These are phyloP conservation scores for Apodemus sylvaticus DNA, from an alignment of 2,113 vertebrate genomes.

Conservation along the genomic window DNA sequence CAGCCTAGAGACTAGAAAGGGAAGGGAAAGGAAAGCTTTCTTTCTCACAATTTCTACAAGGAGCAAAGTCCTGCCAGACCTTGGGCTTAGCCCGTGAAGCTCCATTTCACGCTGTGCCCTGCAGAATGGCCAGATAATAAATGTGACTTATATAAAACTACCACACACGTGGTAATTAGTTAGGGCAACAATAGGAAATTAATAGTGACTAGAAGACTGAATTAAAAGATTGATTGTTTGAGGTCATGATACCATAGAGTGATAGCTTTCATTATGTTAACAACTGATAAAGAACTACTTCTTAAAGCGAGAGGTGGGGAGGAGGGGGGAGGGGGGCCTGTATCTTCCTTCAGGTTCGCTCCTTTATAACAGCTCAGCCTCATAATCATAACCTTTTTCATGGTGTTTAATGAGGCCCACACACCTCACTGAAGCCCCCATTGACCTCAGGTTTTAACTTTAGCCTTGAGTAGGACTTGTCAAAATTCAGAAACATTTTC, in stretches of 20 bases:
- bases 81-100: not conserved
- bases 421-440: not conserved
- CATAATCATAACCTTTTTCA: not conserved
- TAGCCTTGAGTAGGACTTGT: not conserved
- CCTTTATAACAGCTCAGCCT: not conserved
- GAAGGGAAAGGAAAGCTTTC: not conserved
- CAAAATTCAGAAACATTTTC: not conserved
- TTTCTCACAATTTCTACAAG: not conserved
- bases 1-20: not conserved
- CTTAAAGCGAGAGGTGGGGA: too few species aligned
- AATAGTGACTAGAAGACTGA: not conserved
- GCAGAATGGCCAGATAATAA: not conserved
- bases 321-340: not conserved
- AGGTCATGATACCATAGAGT: not conserved
- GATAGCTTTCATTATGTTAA: not conserved
- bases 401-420: not conserved
- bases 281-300: not conserved
- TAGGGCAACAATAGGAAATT: not conserved
- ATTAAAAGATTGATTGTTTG: constrained; percentile 20
- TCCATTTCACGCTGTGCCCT: not conserved
- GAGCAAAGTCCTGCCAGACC: not conserved
- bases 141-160: not conserved
- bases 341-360: not conserved
- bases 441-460: not conserved
- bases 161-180: constrained; percentile 1